These are phyloP conservation scores for Steinernema scapterisci DNA, from an alignment of 2,888 invertebrate genomes.

Conservation along the genomic window DNA sequence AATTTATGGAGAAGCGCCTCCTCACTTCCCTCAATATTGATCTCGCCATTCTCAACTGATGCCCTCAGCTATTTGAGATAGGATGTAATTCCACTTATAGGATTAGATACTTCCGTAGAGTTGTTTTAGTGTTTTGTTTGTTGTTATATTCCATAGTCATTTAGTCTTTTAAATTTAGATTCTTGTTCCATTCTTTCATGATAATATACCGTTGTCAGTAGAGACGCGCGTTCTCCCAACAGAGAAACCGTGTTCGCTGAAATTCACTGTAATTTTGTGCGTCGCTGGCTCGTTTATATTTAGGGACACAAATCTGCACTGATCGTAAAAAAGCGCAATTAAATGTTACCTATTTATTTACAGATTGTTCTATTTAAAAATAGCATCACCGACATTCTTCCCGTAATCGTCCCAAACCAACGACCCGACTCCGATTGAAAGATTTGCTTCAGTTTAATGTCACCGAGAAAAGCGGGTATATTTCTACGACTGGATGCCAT, in stretches of 20 bases:
- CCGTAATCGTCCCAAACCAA: neutral
- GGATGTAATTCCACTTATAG: neutral
- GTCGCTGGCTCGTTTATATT: no score
- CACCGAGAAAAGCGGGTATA: neutral
- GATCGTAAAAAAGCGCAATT: neutral
- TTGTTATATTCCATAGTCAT: neutral
- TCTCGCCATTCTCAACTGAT: conserved; percentile 2
- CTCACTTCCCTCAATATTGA: neutral
- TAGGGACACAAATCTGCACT: no score
- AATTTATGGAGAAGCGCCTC: conserved; percentile 3
- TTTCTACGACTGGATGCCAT: conserved; percentile 19
- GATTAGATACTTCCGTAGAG: conserved; percentile 10
- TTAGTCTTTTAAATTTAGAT: neutral
- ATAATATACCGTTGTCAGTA: neutral
- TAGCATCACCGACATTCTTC: neutral
- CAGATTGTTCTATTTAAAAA: neutral
- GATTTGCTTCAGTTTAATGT: no score
- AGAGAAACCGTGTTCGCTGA: no score
- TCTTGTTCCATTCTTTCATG: neutral
- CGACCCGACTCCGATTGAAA: neutral
- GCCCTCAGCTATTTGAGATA: neutral
- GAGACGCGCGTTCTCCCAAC: neutral
- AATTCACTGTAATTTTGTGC: no score
- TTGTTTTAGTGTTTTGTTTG: conserved; percentile 13
- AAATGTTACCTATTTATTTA: conserved; percentile 3